A percentile compares a stretch with the other conserved stretches of the same genome.
phyloP scores from a whole-genome alignment of 2,113 vertebrate genomes.

The Phylloscopus whistleri region DNA sequence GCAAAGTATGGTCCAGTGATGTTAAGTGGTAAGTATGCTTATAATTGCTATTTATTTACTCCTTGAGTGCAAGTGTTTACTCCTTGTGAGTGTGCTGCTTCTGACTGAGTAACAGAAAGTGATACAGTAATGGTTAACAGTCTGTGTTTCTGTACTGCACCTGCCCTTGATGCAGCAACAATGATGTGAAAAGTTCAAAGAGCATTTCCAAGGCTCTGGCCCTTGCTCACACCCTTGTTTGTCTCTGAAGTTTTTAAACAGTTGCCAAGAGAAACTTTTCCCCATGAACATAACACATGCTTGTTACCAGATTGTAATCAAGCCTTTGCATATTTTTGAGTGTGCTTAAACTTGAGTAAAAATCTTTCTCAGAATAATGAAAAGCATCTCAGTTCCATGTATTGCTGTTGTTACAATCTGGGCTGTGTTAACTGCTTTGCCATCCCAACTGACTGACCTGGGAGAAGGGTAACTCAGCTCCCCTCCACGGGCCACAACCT shows the following conservation, averaged over 20 bases:
- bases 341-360: not conserved
- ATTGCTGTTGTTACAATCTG: not conserved
- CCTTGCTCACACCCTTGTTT: not conserved
- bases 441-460: not conserved
- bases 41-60: not conserved
- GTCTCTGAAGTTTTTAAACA: not conserved
- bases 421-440: not conserved
- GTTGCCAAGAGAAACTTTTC: not conserved
- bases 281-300: not conserved
- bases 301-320: rapidly evolving
- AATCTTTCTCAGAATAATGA: not conserved
- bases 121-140: not conserved
- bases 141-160: not conserved
- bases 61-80: not conserved
- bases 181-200: not conserved
- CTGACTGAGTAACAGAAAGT: rapidly evolving
- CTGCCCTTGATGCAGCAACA: not conserved
- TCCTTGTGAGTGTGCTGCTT: not conserved
- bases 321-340: not conserved
- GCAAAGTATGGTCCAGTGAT: not conserved
- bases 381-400: not conserved
- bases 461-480: not conserved
- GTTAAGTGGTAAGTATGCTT: not conserved
- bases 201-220: not conserved
- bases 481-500: rapidly evolving